phyloP scores from a whole-genome alignment of 2,888 invertebrate genomes.

The Punctoribates punctum region DNA sequence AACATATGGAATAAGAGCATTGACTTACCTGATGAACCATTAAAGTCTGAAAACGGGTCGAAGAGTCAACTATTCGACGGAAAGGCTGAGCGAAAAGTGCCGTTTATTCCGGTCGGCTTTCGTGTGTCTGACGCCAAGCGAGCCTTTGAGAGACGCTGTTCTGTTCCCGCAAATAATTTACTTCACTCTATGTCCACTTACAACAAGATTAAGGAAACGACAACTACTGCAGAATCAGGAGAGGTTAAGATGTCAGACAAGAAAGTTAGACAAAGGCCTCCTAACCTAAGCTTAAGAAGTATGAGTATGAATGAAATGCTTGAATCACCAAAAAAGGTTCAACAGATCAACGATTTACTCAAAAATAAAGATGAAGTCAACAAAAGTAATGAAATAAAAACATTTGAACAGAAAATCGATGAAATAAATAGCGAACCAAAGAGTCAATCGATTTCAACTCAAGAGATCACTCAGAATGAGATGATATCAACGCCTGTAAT shows the following conservation, averaged over 20 bases:
- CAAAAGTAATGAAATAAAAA: not conserved
- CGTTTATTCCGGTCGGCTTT: slow-evolving; percentile 39
- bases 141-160: slow-evolving; percentile 64
- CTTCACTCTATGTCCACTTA: not conserved
- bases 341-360: not conserved
- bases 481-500: not conserved
- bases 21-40: not conserved
- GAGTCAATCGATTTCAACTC: slow-evolving; percentile 23
- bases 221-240: slow-evolving; percentile 6
- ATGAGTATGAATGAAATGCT: slow-evolving; percentile 17
- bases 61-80: not conserved
- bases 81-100: not conserved
- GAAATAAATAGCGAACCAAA: not conserved
- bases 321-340: slow-evolving; percentile 26
- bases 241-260: not conserved
- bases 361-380: not conserved
- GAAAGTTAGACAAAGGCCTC: slow-evolving; percentile 12
- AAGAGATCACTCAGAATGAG: slow-evolving; percentile 30
- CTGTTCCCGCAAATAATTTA: slow-evolving; percentile 37
- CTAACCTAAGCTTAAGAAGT: slow-evolving; percentile 10
- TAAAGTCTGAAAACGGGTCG: too few species aligned
- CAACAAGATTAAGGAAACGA: slow-evolving; percentile 29
- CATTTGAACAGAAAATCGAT: not conserved
- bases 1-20: slow-evolving; percentile 39
- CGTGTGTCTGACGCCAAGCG: slow-evolving; percentile 82